Percentiles rank a stretch among this genome's conserved stretches.
Conservation (phyloP, 2,797 vertebrate genomes). For the Heliangelus exortis region DNA sequence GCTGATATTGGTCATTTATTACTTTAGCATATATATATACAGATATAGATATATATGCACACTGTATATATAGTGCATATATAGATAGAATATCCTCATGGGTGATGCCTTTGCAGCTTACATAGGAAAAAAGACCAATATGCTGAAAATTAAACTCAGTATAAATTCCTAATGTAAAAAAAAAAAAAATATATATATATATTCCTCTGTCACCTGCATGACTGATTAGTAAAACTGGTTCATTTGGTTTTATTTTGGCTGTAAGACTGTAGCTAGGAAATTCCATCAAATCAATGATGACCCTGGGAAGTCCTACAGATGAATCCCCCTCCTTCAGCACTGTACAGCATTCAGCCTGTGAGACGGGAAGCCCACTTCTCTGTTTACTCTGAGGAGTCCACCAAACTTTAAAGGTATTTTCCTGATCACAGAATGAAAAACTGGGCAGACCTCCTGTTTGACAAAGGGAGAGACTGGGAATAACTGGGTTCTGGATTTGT, state of each 20-base stretch:
- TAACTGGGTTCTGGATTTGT: background rate
- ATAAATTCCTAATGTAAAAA: constrained; percentile 20
- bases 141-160: constrained; percentile 38
- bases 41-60: constrained; percentile 51
- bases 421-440: background rate
- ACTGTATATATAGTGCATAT: constrained; percentile 26
- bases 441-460: background rate
- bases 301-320: rapidly evolving
- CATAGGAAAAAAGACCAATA: constrained; percentile 30
- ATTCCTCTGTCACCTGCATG: constrained; percentile 22
- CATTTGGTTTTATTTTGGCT: background rate
- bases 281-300: constrained; percentile 47
- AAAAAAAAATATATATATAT: background rate
- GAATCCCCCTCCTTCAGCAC: background rate
- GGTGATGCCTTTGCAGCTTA: constrained; percentile 23
- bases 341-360: background rate
- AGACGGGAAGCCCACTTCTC: background rate
- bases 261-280: constrained; percentile 71
- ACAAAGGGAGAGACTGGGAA: background rate
- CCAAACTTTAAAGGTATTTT: background rate
- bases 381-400: background rate
- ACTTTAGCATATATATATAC: constrained; percentile 37
- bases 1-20: constrained; percentile 83
- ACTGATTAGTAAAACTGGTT: constrained; percentile 60
- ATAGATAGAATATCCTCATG: constrained; percentile 50